Evolutionary conservation across 1,140 invertebrate species (phyloP), one percentile per base, ranked within the genome.

Genomic region (Pseudomyrmex sp.): DNA sequence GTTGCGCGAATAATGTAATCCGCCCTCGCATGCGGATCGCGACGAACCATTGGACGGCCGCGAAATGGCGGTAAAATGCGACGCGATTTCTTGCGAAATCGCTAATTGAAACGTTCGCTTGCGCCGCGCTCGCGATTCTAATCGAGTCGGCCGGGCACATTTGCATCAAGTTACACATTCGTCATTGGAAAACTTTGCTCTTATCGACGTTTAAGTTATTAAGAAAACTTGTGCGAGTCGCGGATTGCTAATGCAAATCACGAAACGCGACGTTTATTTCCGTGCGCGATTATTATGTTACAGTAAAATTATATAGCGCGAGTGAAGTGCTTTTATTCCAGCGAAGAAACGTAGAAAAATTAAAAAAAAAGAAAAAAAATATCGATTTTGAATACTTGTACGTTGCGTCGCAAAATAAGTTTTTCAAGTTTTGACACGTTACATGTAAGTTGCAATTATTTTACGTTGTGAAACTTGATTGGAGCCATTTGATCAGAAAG

Each of bases 191-290:
- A 80, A 69, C 76, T 66, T 80, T 80, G 76, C 54, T 69, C 54
- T 70, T 80, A 70, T 70, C 54, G 76, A 72, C 54, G 44, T 80
- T 80, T 80, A 70, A 72, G 76, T 72, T 61, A 80, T 80, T 72
- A 80, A 48, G 56, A n/a, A 80, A 80, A 72, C 54, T 72, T 15
- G 76, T 56, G 54, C 54, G 20, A 59, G 65, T 70, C 23, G 44
- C 35, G 35, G 35, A 26, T 5, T 56, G 48, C 9, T 15, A 20
- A 72, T 72, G 65, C 44, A 80, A 59, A 68, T 77, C 13, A 62
- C 50, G 26, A 65, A 20, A 58, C 13, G 76, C 20, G 65, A 35
- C 76, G 59, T 79, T 80, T 80, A 80, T 72, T 80, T 72, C 46
- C 46, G 20, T 12, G 52, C 54, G 12, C 3, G 66, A 80, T 80